Base-by-base conservation (phyloP, 1,140 invertebrate species). In the Melanaphis sacchari region DNA sequence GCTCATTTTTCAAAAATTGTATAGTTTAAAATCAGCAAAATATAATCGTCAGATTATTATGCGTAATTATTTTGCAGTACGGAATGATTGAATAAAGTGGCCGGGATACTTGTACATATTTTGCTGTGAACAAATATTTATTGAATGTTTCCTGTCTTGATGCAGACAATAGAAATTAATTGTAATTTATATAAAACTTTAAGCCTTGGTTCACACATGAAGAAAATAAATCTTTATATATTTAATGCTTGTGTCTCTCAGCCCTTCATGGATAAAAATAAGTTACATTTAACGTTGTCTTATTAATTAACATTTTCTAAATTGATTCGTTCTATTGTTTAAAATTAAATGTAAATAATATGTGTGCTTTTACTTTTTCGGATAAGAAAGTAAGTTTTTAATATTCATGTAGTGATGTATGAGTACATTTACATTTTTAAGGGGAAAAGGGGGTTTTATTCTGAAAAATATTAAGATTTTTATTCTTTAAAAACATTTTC, bases 91-190 rank as follows among this genome's bases (percentile, higher is more conserved):
- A 85, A 93, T 93, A 9, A 93, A 93, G 76, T 93, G 46, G 66
- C 26, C 46, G 41, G 52, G 46, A 26, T 38, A 93, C 31, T 93
- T 93, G 43, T 46, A 40, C 40, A 92, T 15, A 81, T 90, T 40
- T 93, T 9, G 21, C 24, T 54, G 43, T 54, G 76, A 81, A 84
- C 36, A 85, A 93, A 85, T 52, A 85, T 93, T 93, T 93, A 93
- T 93, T 93, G 81, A 93, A 93, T 38, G 38, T 93, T 84, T 93
- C 91, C 91, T 93, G 91, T 36, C 43, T 40, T 84, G 36, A n/a
- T 93, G 38, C 91, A 93, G 91, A 93, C 91, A 85, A 93, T 93
- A 85, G 81, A 49, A 49, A 24, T 84, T 93, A 93, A 93, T 93
- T 93, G 38, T 59, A 41, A 59, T 90, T 90, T 90, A 66, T 90